Evolutionary conservation across 2,888 invertebrate genomes (phyloP).

Genomic region (Drosophila limbata): DNA sequence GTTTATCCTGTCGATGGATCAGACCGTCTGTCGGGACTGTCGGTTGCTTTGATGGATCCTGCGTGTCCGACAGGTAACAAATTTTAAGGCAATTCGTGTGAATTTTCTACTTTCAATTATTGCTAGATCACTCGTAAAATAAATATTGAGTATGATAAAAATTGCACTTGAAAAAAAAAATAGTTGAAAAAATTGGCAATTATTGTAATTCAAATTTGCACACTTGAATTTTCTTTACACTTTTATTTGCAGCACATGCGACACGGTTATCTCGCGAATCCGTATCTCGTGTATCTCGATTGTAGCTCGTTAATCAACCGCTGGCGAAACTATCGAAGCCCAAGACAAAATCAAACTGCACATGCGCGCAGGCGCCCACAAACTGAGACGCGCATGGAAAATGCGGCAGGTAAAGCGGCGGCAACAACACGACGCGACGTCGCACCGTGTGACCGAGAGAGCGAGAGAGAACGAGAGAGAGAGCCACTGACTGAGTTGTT

Average conservation of each 20-base stretch:
- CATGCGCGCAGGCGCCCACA: slow-evolving; percentile 80
- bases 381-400: slow-evolving; percentile 71
- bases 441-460: slow-evolving; percentile 42
- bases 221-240: slow-evolving; percentile 40
- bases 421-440: slow-evolving; percentile 18
- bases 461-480: slow-evolving; percentile 5
- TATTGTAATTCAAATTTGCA: slow-evolving; percentile 9
- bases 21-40: slow-evolving; percentile 4
- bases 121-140: not conserved
- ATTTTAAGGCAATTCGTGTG: slow-evolving; percentile 22
- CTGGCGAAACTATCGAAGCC: slow-evolving; percentile 36
- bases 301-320: slow-evolving; percentile 34
- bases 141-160: slow-evolving; percentile 2
- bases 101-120: slow-evolving; percentile 20
- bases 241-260: slow-evolving; percentile 25
- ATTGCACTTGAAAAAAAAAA: slow-evolving; percentile 39
- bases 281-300: slow-evolving; percentile 20
- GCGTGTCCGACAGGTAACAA: slow-evolving; percentile 34
- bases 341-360: slow-evolving; percentile 71
- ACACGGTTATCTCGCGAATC: slow-evolving; percentile 27
- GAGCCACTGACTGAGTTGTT: slow-evolving; percentile 12
- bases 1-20: slow-evolving; percentile 20
- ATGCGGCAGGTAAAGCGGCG: slow-evolving; percentile 70
- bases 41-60: slow-evolving; percentile 42
- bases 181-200: not conserved